Percentiles rank a stretch among this genome's conserved stretches.
Evolutionary conservation across 2,113 vertebrate species (phyloP).

Genomic region (Ictalurus punctatus): DNA sequence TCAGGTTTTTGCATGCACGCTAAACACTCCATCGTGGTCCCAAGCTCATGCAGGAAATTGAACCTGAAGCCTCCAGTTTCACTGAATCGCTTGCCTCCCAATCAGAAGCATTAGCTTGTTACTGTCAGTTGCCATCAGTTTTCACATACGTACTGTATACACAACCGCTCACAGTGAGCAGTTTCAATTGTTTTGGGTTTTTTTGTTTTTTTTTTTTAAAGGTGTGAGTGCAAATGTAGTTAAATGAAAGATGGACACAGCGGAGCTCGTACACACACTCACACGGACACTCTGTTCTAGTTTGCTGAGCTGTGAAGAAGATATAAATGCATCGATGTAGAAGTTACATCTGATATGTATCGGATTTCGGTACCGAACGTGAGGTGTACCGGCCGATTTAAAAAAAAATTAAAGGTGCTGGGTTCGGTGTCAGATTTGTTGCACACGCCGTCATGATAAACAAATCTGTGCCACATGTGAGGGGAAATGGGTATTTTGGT

Average conservation of each 20-base stretch:
- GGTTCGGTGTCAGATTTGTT: neutral
- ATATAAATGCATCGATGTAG: neutral
- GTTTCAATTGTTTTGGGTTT: neutral
- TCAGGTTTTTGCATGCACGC: conserved; percentile 33
- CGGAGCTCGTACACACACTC: neutral
- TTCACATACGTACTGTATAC: neutral
- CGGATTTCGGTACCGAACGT: neutral
- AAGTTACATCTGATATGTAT: neutral
- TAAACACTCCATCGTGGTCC: conserved; percentile 38
- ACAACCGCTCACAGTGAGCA: neutral
- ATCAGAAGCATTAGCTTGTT: conserved; percentile 10
- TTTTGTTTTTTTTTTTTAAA: neutral
- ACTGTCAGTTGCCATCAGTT: conserved; percentile 4
- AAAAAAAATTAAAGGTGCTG: no score
- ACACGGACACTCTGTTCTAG: neutral
- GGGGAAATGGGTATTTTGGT: neutral
- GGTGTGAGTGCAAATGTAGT: neutral
- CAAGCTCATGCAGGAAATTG: conserved; percentile 57
- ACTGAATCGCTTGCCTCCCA: conserved; percentile 35
- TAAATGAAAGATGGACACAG: neutral
- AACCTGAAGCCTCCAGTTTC: conserved; percentile 49
- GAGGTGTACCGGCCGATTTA: neutral
- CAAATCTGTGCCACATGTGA: neutral
- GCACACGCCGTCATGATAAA: neutral
- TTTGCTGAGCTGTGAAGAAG: neutral